Percentiles rank a stretch among this genome's conserved stretches.
These are phyloP conservation scores for Mellivora capensis DNA, from an alignment of 2,113 vertebrate genomes.

Conservation along the genomic window DNA sequence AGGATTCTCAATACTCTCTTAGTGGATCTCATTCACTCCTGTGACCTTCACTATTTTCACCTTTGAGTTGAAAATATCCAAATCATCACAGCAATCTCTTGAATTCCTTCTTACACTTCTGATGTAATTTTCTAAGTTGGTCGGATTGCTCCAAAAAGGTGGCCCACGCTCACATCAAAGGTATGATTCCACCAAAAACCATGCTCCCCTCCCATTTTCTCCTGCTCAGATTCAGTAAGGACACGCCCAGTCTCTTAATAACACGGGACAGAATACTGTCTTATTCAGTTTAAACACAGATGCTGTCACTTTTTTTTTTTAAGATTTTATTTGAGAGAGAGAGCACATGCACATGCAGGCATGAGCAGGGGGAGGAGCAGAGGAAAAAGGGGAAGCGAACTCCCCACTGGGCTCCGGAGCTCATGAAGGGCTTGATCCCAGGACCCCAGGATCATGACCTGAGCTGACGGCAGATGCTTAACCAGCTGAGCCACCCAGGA, in stretches of 20 bases:
- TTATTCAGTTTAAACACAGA: neutral
- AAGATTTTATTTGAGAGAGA: neutral
- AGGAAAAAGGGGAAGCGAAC: neutral
- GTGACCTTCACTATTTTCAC: neutral
- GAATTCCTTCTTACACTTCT: neutral
- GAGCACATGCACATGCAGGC: no score
- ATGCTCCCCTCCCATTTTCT: neutral
- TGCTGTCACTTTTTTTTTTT: neutral
- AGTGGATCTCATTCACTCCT: neutral
- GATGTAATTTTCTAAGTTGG: neutral
- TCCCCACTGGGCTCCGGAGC: neutral
- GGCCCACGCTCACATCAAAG: neutral
- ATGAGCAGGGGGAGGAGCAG: neutral
- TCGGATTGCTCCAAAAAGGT: neutral
- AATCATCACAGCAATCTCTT: neutral
- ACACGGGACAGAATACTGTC: neutral
- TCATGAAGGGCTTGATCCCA: neutral
- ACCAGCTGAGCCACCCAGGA: neutral
- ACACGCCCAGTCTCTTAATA: neutral
- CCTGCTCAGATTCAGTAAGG: neutral
- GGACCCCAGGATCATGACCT: neutral
- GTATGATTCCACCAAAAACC: neutral
- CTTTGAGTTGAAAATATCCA: neutral
- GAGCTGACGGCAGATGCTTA: neutral
- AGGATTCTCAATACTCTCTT: neutral